phyloP scores from a whole-genome alignment of 2,888 invertebrate genomes.

The Philhelius pedissequus region DNA sequence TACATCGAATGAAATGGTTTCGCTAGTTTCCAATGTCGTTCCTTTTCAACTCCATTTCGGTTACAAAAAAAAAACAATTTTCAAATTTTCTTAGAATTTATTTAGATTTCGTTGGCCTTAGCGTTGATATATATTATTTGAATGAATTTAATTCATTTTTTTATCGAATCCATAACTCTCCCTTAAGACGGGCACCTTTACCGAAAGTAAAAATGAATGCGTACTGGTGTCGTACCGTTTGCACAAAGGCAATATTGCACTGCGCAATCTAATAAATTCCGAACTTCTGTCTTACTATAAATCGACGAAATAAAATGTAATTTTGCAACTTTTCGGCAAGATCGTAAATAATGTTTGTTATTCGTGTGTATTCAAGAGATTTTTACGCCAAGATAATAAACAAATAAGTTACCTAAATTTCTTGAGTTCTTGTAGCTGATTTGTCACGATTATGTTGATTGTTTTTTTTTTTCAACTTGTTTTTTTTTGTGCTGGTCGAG shows the following conservation, averaged over 20 bases:
- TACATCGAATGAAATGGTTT: no score
- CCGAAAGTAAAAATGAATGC: neutral
- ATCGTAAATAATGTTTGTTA: conserved; percentile 48
- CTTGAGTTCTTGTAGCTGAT: conserved; percentile 35
- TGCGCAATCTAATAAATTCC: conserved; percentile 31
- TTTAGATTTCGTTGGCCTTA: no score
- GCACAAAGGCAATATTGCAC: neutral
- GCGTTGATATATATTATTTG: no score
- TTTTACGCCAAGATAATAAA: conserved; percentile 31
- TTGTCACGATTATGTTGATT: conserved; percentile 51
- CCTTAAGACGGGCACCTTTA: neutral
- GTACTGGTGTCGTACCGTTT: conserved; percentile 37
- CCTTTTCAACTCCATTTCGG: no score
- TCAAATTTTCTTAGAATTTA: no score
- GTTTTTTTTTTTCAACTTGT: neutral
- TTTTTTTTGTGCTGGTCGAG: neutral
- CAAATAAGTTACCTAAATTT: conserved; percentile 13
- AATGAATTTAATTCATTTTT: neutral
- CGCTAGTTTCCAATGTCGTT: no score
- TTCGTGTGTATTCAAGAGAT: conserved; percentile 41
- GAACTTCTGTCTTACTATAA: conserved; percentile 4
- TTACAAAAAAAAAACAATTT: no score
- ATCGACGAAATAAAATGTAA: conserved; percentile 26
- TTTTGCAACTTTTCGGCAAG: conserved; percentile 59
- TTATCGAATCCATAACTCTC: neutral